Evolutionary conservation across 2,888 invertebrate species (phyloP).

Genomic region (Scelioninae gen. 2): DNA sequence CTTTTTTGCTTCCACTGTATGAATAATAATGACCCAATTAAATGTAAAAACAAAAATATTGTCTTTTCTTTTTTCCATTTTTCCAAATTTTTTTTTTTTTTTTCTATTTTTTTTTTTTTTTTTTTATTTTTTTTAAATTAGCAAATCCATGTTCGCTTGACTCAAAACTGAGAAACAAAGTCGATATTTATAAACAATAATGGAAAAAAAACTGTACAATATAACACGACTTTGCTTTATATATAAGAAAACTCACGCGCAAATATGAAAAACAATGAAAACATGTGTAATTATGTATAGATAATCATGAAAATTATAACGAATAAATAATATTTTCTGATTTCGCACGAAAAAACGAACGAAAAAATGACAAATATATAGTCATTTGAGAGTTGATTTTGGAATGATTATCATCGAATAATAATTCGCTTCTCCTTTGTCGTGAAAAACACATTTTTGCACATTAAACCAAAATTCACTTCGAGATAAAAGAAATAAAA

Average conservation of each 20-base stretch:
- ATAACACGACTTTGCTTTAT: background rate
- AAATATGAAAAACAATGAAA: slow-evolving; percentile 8
- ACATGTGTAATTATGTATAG: slow-evolving; percentile 15
- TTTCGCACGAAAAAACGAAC: slow-evolving; percentile 8
- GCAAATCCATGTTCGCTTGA: too few species aligned
- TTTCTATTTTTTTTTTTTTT: too few species aligned
- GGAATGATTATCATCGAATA: slow-evolving; percentile 56
- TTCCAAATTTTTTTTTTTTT: too few species aligned
- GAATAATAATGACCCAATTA: too few species aligned
- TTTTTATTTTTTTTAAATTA: background rate
- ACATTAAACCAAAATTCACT: background rate
- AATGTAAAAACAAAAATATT: too few species aligned
- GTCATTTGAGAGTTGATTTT: slow-evolving; percentile 9
- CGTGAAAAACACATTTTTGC: slow-evolving; percentile 30
- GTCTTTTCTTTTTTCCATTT: too few species aligned
- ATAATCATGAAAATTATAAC: background rate
- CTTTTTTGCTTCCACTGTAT: too few species aligned
- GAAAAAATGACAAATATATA: background rate
- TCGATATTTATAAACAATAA: slow-evolving; percentile 8
- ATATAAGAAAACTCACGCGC: slow-evolving; percentile 1
- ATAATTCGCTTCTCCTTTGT: slow-evolving; percentile 46
- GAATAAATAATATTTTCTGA: slow-evolving; percentile 1
- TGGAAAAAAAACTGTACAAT: slow-evolving; percentile 1
- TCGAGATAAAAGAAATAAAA: background rate
- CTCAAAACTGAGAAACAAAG: too few species aligned